A percentile compares a stretch with the other conserved stretches of the same genome.
phyloP scores from a whole-genome alignment of 2,888 invertebrate species.

The Leptopterna dolabrata region DNA sequence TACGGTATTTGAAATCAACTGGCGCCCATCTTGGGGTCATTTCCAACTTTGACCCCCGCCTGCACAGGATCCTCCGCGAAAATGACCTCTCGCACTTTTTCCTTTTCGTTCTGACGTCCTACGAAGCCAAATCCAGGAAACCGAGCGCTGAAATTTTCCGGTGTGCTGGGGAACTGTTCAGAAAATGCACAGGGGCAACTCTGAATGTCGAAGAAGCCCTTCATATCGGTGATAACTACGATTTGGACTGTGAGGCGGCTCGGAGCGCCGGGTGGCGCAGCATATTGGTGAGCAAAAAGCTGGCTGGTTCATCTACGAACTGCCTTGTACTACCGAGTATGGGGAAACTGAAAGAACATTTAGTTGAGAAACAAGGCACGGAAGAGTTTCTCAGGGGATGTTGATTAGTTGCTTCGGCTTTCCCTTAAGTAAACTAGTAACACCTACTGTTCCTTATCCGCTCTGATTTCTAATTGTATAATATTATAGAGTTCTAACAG shows the following conservation, averaged over 20 bases:
- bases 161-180: conserved; percentile 70
- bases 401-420: not conserved
- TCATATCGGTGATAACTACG: conserved; percentile 84
- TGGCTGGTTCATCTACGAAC: not conserved
- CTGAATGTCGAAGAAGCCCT: conserved; percentile 75
- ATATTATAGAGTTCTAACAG: too few relatives aligned
- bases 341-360: not conserved
- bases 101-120: conserved; percentile 84
- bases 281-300: conserved; percentile 64
- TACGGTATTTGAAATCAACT: conserved; percentile 71
- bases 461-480: too few relatives aligned
- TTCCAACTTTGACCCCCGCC: conserved; percentile 89
- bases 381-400: not conserved
- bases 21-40: conserved; percentile 77
- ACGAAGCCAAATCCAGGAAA: conserved; percentile 79
- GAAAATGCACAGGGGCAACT: conserved; percentile 55
- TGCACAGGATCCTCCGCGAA: conserved; percentile 76
- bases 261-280: conserved; percentile 78
- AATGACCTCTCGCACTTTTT: conserved; percentile 78
- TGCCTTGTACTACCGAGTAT: not conserved
- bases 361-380: not conserved
- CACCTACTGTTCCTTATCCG: too few relatives aligned
- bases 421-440: too few relatives aligned
- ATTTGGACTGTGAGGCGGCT: conserved; percentile 84
- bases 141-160: conserved; percentile 81